These are phyloP conservation scores for Nebria salina DNA, from an alignment of 2,888 invertebrate genomes.

Conservation along the genomic window DNA sequence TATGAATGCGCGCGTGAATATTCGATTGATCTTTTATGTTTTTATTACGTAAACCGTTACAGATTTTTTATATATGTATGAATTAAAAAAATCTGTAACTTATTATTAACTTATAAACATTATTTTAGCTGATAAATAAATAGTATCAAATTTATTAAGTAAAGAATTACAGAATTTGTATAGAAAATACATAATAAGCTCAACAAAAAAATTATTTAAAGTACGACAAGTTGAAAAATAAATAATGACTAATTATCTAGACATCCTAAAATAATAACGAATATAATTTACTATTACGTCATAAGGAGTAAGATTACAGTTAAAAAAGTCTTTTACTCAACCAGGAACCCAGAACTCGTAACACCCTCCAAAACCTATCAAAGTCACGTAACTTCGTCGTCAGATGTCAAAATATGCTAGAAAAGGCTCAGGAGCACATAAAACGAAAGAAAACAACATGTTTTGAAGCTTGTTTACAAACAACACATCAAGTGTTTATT, in stretches of 20 bases:
- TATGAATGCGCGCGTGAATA: too few relatives aligned
- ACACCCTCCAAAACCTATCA: neutral
- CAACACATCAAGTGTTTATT: neutral
- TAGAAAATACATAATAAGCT: too few relatives aligned
- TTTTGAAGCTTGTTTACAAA: conserved; percentile 6
- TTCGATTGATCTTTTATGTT: too few relatives aligned
- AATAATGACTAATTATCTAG: too few relatives aligned
- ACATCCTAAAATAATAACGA: too few relatives aligned
- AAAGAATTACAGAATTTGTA: too few relatives aligned
- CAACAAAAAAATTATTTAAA: too few relatives aligned
- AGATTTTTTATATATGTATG: too few relatives aligned
- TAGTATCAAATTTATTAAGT: too few relatives aligned
- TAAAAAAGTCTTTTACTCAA: neutral
- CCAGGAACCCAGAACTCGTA: neutral
- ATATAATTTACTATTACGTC: neutral
- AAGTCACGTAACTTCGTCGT: conserved; percentile 8
- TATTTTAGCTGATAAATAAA: too few relatives aligned
- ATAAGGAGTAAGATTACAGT: neutral
- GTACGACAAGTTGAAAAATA: too few relatives aligned
- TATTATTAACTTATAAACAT: neutral
- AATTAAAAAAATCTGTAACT: neutral
- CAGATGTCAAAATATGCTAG: conserved; percentile 22
- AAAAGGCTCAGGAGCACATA: conserved; percentile 15
- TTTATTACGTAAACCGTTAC: too few relatives aligned
- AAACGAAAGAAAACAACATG: neutral